Evolutionary conservation across 2,888 invertebrate species (phyloP).

Genomic region (Cantharis nigra): DNA sequence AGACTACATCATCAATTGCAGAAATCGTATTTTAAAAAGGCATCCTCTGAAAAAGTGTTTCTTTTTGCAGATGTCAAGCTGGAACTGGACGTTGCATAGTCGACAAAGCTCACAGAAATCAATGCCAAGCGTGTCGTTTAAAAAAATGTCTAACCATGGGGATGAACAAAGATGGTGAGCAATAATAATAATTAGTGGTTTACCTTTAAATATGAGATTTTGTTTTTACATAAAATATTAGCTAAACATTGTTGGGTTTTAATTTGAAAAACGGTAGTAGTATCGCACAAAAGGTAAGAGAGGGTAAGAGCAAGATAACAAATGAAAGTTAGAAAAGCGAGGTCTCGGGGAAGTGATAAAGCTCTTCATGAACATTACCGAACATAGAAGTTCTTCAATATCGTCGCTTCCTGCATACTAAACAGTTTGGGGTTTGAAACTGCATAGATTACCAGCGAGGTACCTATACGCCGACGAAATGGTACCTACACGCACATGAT

Average conservation of each 20-base stretch:
- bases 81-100: constrained; percentile 97
- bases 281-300: constrained; percentile 17
- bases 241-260: neutral
- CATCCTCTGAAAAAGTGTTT: neutral
- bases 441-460: neutral
- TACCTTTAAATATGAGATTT: neutral
- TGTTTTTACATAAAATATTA: neutral
- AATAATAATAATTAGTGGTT: neutral
- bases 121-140: constrained; percentile 97
- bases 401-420: constrained; percentile 46
- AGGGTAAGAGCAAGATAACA: constrained; percentile 39
- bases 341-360: constrained; percentile 49
- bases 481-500: neutral
- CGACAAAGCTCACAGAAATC: constrained; percentile 98
- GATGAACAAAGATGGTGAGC: constrained; percentile 99
- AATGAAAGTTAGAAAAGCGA: constrained; percentile 46
- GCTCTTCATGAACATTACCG: constrained; percentile 49
- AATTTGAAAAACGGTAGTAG: neutral
- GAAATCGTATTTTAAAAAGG: neutral
- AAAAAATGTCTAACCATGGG: constrained; percentile 99
- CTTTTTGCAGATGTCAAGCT: constrained; percentile 87
- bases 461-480: neutral
- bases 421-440: constrained; percentile 38
- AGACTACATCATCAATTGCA: neutral
- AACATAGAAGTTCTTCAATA: constrained; percentile 50